These are phyloP conservation scores for Gasteruption jaculator DNA, from an alignment of 2,888 invertebrate species.

Conservation along the genomic window DNA sequence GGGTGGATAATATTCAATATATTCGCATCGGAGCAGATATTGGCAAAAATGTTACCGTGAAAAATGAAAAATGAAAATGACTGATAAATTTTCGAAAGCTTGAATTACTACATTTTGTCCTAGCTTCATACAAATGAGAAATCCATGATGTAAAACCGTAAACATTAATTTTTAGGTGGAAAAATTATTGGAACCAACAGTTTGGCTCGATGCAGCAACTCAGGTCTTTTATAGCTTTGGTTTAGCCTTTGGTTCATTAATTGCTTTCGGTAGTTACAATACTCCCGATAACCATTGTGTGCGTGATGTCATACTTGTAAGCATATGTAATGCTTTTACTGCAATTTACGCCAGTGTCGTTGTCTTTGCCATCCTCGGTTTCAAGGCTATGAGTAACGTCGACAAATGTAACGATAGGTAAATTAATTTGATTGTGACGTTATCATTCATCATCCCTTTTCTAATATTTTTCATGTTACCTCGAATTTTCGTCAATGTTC, in stretches of 20 bases:
- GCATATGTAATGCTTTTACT: slow-evolving; percentile 87
- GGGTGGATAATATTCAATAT: too few relatives aligned
- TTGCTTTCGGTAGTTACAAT: slow-evolving; percentile 95
- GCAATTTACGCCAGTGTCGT: slow-evolving; percentile 93
- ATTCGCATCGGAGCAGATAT: too few relatives aligned
- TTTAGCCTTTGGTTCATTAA: slow-evolving; percentile 89
- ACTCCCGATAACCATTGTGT: slow-evolving; percentile 93
- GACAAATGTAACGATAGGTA: slow-evolving; percentile 75
- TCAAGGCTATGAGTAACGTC: slow-evolving; percentile 89
- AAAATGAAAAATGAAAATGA: too few relatives aligned
- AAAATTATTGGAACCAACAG: slow-evolving; percentile 79
- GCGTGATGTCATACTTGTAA: slow-evolving; percentile 84
- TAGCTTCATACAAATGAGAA: too few relatives aligned
- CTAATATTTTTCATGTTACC: too few relatives aligned
- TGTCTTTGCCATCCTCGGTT: slow-evolving; percentile 92
- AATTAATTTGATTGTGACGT: too few relatives aligned
- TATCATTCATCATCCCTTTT: too few relatives aligned
- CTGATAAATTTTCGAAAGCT: too few relatives aligned
- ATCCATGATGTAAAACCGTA: too few relatives aligned
- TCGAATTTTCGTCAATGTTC: too few relatives aligned
- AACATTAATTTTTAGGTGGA: slow-evolving; percentile 71
- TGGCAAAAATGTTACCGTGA: too few relatives aligned
- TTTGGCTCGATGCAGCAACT: slow-evolving; percentile 95
- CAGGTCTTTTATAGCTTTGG: slow-evolving; percentile 95
- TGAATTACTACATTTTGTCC: too few relatives aligned